Evolutionary conservation across 2,888 invertebrate genomes (phyloP).

Genomic region (Trichacis sp.): DNA sequence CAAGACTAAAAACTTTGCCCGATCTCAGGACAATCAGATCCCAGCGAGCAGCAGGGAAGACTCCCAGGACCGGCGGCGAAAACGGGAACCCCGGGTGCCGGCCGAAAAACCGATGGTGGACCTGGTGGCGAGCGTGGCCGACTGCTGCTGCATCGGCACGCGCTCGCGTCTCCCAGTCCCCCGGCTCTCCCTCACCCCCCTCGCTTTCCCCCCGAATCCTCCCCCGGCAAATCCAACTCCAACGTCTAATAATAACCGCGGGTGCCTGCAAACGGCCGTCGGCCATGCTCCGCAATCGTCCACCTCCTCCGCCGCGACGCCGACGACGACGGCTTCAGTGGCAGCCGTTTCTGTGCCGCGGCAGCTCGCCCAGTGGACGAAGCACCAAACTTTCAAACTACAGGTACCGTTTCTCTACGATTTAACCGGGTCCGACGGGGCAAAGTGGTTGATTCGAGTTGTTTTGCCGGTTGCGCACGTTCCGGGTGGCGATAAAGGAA

Average conservation of each 20-base stretch:
- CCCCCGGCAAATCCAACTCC: constrained; percentile 43
- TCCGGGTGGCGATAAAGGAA: constrained; percentile 54
- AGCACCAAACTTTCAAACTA: constrained; percentile 64
- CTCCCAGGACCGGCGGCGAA: constrained; percentile 48
- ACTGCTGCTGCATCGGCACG: constrained; percentile 64
- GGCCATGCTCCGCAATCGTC: constrained; percentile 26
- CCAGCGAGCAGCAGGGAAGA: constrained; percentile 53
- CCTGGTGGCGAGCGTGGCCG: constrained; percentile 51
- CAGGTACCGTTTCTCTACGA: no score
- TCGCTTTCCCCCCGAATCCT: constrained; percentile 23
- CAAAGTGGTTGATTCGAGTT: no score
- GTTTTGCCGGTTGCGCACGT: no score
- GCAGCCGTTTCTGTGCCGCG: constrained; percentile 57
- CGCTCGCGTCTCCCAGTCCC: constrained; percentile 60
- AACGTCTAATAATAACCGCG: constrained; percentile 64
- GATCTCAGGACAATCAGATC: constrained; percentile 60
- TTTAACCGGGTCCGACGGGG: no score
- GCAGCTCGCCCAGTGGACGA: constrained; percentile 64
- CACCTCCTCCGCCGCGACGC: constrained; percentile 31
- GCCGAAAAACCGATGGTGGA: constrained; percentile 39
- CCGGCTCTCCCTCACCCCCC: constrained; percentile 43
- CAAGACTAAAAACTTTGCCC: no score
- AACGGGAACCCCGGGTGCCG: constrained; percentile 54
- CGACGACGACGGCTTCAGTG: constrained; percentile 32
- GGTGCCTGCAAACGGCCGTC: constrained; percentile 53